phyloP scores from a whole-genome alignment of 2,888 invertebrate genomes.

The Cremastinae sp. region DNA sequence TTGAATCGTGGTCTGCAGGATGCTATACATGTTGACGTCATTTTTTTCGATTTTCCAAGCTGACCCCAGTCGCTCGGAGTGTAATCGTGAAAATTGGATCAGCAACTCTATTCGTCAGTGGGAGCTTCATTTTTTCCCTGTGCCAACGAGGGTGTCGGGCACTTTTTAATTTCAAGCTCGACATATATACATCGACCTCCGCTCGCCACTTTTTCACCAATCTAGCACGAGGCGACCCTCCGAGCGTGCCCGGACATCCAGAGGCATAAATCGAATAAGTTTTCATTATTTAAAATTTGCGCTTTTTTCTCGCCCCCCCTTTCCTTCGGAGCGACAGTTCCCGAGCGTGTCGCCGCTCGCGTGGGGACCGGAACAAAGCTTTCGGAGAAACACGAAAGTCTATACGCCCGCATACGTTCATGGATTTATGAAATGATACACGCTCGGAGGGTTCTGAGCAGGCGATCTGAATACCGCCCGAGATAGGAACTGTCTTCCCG shows the following conservation, averaged over 20 bases:
- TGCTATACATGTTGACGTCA: background rate
- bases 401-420: constrained; percentile 38
- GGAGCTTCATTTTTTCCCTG: constrained; percentile 45
- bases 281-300: constrained; percentile 71
- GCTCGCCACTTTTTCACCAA: constrained; percentile 59
- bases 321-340: constrained; percentile 45
- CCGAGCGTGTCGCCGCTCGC: constrained; percentile 40
- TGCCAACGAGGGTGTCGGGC: constrained; percentile 64
- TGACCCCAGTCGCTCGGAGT: background rate
- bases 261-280: constrained; percentile 70
- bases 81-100: constrained; percentile 50
- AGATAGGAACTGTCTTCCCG: constrained; percentile 58
- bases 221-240: constrained; percentile 64
- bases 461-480: constrained; percentile 42
- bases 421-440: constrained; percentile 28
- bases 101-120: constrained; percentile 45
- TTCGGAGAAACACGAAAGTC: constrained; percentile 36
- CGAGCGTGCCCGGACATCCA: constrained; percentile 63
- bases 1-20: constrained; percentile 8
- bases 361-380: constrained; percentile 17
- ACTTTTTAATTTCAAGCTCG: constrained; percentile 68
- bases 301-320: constrained; percentile 45
- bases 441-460: constrained; percentile 13
- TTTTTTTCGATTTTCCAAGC: constrained; percentile 42
- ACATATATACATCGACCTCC: constrained; percentile 41